These are phyloP conservation scores for Eristalis arbustorum DNA, from an alignment of 2,888 invertebrate species.

Conservation along the genomic window DNA sequence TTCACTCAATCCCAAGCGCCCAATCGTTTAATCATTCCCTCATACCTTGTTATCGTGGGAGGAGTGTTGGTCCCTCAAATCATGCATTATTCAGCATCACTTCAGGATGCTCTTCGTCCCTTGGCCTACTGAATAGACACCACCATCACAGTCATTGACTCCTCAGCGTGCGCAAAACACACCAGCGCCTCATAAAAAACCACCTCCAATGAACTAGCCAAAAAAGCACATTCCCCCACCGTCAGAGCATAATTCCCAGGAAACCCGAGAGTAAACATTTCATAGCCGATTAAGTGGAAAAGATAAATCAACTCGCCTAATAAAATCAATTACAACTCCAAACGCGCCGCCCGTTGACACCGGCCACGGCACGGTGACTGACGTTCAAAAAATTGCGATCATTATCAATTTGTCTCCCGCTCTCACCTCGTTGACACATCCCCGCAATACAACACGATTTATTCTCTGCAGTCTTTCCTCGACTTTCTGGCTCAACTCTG, in stretches of 20 bases:
- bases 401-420: constrained; percentile 47
- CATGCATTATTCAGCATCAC: no score
- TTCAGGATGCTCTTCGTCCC: no score
- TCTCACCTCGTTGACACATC: constrained; percentile 50
- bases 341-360: neutral
- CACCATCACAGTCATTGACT: no score
- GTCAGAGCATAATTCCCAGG: neutral
- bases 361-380: neutral
- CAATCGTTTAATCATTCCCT: no score
- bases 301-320: neutral
- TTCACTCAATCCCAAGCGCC: no score
- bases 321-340: neutral
- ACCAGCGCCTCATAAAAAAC: no score
- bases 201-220: no score
- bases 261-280: neutral
- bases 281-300: neutral
- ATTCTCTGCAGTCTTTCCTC: constrained; percentile 9
- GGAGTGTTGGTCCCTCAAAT: no score
- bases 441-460: constrained; percentile 30
- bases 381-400: constrained; percentile 31
- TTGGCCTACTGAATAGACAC: no score
- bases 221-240: no score
- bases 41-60: no score
- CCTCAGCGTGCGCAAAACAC: no score
- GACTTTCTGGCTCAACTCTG: constrained; percentile 30